Evolutionary conservation across 2,888 invertebrate species (phyloP).

Genomic region (Dasysyrphus albostriatus): DNA sequence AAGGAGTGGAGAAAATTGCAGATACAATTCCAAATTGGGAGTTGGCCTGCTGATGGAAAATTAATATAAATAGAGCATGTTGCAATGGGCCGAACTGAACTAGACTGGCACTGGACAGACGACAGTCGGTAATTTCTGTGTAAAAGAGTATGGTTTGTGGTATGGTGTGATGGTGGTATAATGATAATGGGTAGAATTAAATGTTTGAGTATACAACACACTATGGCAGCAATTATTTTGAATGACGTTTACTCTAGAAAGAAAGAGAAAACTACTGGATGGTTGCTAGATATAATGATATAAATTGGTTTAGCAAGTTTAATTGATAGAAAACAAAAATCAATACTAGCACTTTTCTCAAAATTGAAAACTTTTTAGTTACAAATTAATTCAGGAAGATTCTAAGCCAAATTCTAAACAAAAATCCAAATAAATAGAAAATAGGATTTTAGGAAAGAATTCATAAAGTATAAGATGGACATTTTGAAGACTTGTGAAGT

Average conservation of each 20-base stretch:
- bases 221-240: conserved; percentile 9
- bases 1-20: conserved; percentile 74
- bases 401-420: too few species aligned
- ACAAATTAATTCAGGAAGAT: too few species aligned
- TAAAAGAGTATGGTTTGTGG: not conserved
- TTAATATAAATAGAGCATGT: conserved; percentile 34
- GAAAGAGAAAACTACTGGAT: conserved; percentile 21
- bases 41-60: conserved; percentile 34
- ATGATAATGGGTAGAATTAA: conserved; percentile 27
- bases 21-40: conserved; percentile 56
- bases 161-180: not conserved
- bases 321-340: not conserved
- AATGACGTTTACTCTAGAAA: conserved; percentile 25
- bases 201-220: conserved; percentile 7
- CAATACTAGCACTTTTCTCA: not conserved
- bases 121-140: conserved; percentile 29
- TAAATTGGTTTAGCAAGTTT: not conserved
- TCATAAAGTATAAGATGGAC: too few species aligned
- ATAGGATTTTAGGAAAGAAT: too few species aligned
- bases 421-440: too few species aligned
- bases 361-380: not conserved
- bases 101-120: conserved; percentile 5
- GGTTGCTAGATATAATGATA: conserved; percentile 1
- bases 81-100: not conserved
- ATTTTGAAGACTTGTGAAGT: too few species aligned